Evolutionary conservation across 2,113 vertebrate genomes (phyloP).

Genomic region (Ammospiza nelsoni): DNA sequence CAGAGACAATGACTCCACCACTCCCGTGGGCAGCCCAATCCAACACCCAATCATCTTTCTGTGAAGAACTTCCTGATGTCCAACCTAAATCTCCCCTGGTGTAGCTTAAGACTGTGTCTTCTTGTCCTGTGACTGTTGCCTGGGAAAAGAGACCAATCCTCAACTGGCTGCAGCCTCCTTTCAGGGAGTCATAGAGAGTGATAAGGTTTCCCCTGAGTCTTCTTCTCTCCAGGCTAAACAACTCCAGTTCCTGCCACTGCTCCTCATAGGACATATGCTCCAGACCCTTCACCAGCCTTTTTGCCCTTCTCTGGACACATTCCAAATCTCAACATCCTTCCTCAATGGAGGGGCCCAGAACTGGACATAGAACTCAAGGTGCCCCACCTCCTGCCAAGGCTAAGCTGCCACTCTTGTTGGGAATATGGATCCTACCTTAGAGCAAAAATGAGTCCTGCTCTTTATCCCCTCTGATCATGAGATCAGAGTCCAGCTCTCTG

Average conservation of each 20-base stretch:
- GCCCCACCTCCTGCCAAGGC: background rate
- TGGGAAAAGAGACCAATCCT: background rate
- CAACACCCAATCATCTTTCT: background rate
- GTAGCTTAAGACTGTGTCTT: too few relatives aligned
- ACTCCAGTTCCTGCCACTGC: background rate
- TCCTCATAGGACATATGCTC: background rate
- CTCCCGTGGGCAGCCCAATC: fast-evolving
- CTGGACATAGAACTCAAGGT: background rate
- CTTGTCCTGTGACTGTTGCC: background rate
- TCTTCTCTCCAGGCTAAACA: background rate
- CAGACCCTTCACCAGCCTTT: background rate
- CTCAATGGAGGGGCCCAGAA: background rate
- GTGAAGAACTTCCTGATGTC: background rate
- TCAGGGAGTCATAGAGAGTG: background rate
- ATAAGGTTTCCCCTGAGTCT: background rate
- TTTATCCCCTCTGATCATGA: background rate
- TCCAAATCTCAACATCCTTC: background rate
- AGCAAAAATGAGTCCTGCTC: background rate
- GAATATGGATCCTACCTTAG: background rate
- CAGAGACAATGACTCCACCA: background rate
- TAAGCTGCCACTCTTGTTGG: background rate
- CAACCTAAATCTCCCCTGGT: background rate
- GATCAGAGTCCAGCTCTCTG: background rate
- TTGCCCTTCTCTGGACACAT: background rate
- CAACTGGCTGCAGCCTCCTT: background rate